A percentile compares a stretch with the other conserved stretches of the same genome.
Evolutionary conservation across 2,888 invertebrate genomes (phyloP).

Genomic region (Apomyelois bistriatella): DNA sequence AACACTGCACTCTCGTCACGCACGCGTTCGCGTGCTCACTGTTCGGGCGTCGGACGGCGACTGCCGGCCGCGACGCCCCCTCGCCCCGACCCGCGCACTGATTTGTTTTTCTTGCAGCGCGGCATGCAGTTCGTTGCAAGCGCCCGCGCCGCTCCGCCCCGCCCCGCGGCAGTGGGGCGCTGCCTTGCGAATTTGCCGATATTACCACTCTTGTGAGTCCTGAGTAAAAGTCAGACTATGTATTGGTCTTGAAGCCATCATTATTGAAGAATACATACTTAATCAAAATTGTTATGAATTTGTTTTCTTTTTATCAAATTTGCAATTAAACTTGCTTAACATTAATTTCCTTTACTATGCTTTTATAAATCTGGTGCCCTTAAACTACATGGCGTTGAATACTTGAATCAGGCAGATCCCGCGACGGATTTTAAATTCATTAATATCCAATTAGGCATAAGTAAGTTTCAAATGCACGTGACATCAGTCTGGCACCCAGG

Average conservation of each 20-base stretch:
- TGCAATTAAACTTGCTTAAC: no score
- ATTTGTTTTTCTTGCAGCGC: slow-evolving; percentile 54
- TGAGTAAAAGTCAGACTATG: not conserved
- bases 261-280: no score
- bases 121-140: slow-evolving; percentile 25
- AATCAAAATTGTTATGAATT: no score
- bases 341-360: no score
- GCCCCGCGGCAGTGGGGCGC: slow-evolving; percentile 9
- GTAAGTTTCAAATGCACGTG: not conserved
- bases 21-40: slow-evolving; percentile 20
- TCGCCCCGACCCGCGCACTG: slow-evolving; percentile 46
- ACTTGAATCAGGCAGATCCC: no score
- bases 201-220: not conserved
- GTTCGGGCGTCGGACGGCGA: slow-evolving; percentile 13
- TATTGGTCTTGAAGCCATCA: no score
- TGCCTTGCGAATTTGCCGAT: slow-evolving; percentile 12
- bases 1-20: slow-evolving; percentile 27
- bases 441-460: not conserved
- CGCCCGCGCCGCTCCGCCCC: slow-evolving; percentile 18
- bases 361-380: no score
- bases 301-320: no score
- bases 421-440: no score
- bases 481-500: not conserved
- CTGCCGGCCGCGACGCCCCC: slow-evolving; percentile 2
- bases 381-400: no score